phyloP scores from a whole-genome alignment of 2,113 vertebrate species.

The Ornithorhynchus anatinus region DNA sequence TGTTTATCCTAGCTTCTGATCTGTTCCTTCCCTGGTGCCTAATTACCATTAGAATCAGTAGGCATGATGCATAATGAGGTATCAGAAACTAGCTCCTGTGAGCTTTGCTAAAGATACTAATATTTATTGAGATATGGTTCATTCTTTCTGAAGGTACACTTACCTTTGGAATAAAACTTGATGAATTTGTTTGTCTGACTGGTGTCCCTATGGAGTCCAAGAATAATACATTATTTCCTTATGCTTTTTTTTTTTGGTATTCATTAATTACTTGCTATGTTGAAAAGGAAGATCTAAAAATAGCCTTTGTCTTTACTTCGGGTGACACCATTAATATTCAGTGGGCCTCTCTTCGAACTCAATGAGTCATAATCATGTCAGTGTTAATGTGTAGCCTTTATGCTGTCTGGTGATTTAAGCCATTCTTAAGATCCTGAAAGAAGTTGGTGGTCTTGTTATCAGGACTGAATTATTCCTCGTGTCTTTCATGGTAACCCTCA shows the following conservation, averaged over 20 bases:
- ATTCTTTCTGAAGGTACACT: slow-evolving; percentile 48
- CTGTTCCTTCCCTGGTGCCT: slow-evolving; percentile 45
- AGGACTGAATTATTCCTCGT: slow-evolving; percentile 31
- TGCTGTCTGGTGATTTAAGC: slow-evolving; percentile 35
- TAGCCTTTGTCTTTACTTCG: slow-evolving; percentile 47
- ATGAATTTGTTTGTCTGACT: slow-evolving; percentile 40
- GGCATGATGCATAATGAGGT: slow-evolving; percentile 41
- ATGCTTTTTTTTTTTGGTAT: no score
- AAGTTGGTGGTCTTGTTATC: slow-evolving; percentile 40
- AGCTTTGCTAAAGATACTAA: slow-evolving; percentile 55
- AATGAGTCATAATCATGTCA: slow-evolving; percentile 24
- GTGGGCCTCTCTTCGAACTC: slow-evolving; percentile 26
- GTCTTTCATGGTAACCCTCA: slow-evolving; percentile 26
- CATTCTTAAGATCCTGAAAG: slow-evolving; percentile 35
- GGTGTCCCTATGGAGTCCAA: slow-evolving; percentile 35
- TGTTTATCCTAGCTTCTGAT: slow-evolving; percentile 47
- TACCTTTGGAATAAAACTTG: slow-evolving; percentile 21
- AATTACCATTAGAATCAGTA: slow-evolving; percentile 52
- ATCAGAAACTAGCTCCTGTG: slow-evolving; percentile 50
- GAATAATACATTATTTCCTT: slow-evolving; percentile 60
- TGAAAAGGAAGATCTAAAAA: slow-evolving; percentile 56
- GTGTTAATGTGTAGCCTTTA: slow-evolving; percentile 16
- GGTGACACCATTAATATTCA: slow-evolving; percentile 54
- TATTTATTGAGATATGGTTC: slow-evolving; percentile 62
- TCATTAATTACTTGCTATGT: no score